Conservation (phyloP, 2,888 invertebrate species). For the Drosophila rubida region DNA sequence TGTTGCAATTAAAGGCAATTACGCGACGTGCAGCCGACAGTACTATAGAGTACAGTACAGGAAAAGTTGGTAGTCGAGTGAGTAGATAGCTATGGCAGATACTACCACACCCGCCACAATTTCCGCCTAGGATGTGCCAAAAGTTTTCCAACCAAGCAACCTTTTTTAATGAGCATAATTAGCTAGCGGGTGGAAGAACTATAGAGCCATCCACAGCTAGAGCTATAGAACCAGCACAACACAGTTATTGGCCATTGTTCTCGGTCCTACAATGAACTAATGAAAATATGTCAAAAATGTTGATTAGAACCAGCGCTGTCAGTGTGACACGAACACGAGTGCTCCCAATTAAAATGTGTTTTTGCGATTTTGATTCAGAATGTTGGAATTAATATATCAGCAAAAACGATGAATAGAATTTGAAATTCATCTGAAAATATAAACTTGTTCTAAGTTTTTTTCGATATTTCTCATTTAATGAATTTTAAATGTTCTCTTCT, state of each 20-base stretch:
- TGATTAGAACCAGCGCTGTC: conserved; percentile 37
- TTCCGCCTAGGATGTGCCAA: conserved; percentile 81
- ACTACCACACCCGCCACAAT: conserved; percentile 60
- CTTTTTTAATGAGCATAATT: conserved; percentile 80
- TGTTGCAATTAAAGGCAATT: conserved; percentile 82
- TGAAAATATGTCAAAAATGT: conserved; percentile 63
- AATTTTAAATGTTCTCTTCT: too few species aligned
- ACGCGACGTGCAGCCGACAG: conserved; percentile 31
- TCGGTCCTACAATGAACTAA: conserved; percentile 33
- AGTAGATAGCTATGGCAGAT: conserved; percentile 7
- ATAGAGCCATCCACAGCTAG: neutral
- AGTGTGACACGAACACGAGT: conserved; percentile 10
- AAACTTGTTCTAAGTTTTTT: too few species aligned
- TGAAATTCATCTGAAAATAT: too few species aligned
- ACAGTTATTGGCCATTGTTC: conserved; percentile 79
- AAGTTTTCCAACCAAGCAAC: conserved; percentile 45
- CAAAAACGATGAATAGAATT: too few species aligned
- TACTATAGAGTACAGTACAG: conserved; percentile 27
- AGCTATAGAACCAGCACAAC: neutral
- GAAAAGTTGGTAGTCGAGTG: conserved; percentile 42
- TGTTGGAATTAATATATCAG: too few species aligned
- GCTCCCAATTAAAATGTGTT: neutral
- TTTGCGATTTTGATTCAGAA: too few species aligned
- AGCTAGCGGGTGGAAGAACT: conserved; percentile 37
- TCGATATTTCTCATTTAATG: too few species aligned